Base-by-base conservation (phyloP, 2,113 vertebrate species). In the Rhea pennata region DNA sequence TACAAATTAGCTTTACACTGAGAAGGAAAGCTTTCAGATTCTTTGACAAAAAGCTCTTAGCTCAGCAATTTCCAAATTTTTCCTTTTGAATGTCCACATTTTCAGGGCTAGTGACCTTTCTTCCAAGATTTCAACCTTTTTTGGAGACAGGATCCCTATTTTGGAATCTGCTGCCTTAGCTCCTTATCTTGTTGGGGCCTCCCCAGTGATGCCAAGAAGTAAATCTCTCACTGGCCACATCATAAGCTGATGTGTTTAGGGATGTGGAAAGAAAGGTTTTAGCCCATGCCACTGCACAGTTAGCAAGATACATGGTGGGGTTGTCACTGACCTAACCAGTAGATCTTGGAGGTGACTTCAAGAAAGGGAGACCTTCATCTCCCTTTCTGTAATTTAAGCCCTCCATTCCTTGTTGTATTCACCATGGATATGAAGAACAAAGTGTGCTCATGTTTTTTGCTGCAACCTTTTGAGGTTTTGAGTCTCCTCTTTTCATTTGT, bases 91-190 rank as follows among this genome's bases (percentile, higher is more conserved):
- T 36, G 36, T 36, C 36, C 36, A 36, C 48, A n/a, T 76, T 93
- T 91, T 92, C 40, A 53, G 40, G 64, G 26, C 21, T 72, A 84
- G 31, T 50, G 77, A 76, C 87, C 48, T 92, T 95, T 89, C 33
- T 20, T 85, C 70, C 53, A 65, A 89, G 93, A 87, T 92, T 89
- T 84, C 78, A 19, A 42, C 50, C 10, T 46, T 58, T 19, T 73
- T 77, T 77, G 54, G 62, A 83, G 90, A 80, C 90, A 90, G 87
- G 95, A 95, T 90, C 90, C 33, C 87, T 87, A 91, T 95, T 96
- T 91, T 90, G 87, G 54, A 75, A 76, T 93, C 84, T 88, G 51
- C 77, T 87, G 65, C 73, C 51, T 81, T 92, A 89, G 27, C 87
- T 84, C 61, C 92, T 95, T 96, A 50, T 48, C 15, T 46, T 70